Conservation (phyloP, 2,888 invertebrate genomes). For the Iphiclides podalirius region DNA sequence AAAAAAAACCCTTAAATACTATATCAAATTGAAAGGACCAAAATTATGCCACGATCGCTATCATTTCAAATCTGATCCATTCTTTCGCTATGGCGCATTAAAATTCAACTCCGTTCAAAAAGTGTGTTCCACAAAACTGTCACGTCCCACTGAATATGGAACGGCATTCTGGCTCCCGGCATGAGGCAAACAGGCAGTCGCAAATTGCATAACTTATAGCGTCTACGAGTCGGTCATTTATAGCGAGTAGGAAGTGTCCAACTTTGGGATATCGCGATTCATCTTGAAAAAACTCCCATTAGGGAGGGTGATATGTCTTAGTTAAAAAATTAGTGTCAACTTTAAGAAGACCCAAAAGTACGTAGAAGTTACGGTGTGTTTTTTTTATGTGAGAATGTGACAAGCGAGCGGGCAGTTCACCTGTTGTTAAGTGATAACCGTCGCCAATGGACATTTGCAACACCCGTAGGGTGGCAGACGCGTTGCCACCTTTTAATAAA, state of each 20-base stretch:
- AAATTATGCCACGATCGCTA: neutral
- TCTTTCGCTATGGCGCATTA: constrained; percentile 9
- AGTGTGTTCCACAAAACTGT: constrained; percentile 15
- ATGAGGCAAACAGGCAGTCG: constrained; percentile 2
- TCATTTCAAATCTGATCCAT: constrained; percentile 2
- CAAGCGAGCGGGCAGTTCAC: too few relatives aligned
- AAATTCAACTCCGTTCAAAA: constrained; percentile 18
- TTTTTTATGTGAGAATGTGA: too few relatives aligned
- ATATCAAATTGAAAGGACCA: too few relatives aligned
- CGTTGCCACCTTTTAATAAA: too few relatives aligned
- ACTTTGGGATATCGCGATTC: constrained; percentile 3
- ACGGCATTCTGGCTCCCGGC: neutral
- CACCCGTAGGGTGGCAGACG: too few relatives aligned
- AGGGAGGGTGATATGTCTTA: too few relatives aligned
- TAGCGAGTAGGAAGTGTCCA: neutral
- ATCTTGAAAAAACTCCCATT: neutral
- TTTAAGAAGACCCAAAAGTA: too few relatives aligned
- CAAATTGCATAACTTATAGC: constrained; percentile 19
- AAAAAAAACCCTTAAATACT: too few relatives aligned
- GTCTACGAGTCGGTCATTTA: neutral
- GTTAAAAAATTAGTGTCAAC: too few relatives aligned
- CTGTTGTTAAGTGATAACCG: too few relatives aligned
- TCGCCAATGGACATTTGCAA: too few relatives aligned
- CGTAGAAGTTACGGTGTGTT: too few relatives aligned
- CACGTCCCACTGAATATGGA: constrained; percentile 17